phyloP scores from a whole-genome alignment of 2,113 vertebrate genomes.

The Pygoscelis antarcticus region DNA sequence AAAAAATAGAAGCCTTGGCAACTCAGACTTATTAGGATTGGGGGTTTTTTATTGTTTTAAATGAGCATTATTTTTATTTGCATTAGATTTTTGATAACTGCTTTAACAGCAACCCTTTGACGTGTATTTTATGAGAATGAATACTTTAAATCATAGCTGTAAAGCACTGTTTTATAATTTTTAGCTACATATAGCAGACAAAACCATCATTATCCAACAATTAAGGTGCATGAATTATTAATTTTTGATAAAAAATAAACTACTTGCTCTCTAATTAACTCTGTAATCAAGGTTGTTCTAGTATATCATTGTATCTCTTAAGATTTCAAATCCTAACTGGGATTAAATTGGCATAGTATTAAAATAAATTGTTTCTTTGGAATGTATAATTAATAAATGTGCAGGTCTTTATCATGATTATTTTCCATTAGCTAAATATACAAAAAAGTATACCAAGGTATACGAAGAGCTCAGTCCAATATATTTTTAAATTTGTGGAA shows the following conservation, averaged over 20 bases:
- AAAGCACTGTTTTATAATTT: neutral
- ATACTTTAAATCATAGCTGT: neutral
- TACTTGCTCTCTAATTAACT: neutral
- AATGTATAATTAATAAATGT: neutral
- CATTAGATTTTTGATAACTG: neutral
- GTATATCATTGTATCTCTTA: neutral
- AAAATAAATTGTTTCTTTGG: neutral
- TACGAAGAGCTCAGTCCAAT: neutral
- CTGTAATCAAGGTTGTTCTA: neutral
- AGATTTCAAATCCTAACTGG: neutral
- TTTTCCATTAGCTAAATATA: neutral
- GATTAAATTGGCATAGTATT: neutral
- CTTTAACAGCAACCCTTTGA: neutral
- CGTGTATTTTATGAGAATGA: neutral
- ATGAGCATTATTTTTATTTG: neutral
- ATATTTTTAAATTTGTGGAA: neutral
- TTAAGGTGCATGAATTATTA: conserved; percentile 12
- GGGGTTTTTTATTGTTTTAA: neutral
- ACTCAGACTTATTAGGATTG: neutral
- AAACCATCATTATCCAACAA: neutral
- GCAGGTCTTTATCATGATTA: neutral
- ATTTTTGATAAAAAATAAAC: neutral
- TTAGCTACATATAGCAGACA: neutral
- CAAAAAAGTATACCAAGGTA: neutral
- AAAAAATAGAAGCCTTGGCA: neutral